These are phyloP conservation scores for Thermophis baileyi DNA, from an alignment of 2,113 vertebrate species.

Conservation along the genomic window DNA sequence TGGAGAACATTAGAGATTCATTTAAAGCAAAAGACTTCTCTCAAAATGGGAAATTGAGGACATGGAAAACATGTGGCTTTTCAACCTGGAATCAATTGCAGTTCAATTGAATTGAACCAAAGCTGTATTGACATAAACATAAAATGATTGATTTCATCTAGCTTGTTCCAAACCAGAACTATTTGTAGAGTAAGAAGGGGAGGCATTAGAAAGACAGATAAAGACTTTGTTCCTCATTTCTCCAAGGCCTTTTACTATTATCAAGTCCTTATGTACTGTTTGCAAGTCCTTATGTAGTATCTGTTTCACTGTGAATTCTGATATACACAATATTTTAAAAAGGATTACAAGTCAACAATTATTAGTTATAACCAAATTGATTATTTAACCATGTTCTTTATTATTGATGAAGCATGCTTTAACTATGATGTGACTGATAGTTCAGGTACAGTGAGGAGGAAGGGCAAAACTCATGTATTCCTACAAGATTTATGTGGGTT, in stretches of 20 bases:
- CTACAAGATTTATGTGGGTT: not conserved
- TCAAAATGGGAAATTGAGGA: not conserved
- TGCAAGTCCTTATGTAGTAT: not conserved
- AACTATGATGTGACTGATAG: not conserved
- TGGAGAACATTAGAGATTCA: not conserved
- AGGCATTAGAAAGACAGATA: not conserved
- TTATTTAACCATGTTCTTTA: not conserved
- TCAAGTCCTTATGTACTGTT: not conserved
- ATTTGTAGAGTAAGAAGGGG: not conserved
- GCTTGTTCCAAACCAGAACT: not conserved
- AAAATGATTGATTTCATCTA: not conserved
- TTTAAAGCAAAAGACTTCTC: not conserved
- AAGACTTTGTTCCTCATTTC: not conserved
- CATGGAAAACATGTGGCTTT: not conserved
- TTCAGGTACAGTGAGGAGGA: not conserved
- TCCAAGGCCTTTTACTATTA: not conserved
- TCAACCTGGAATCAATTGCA: not conserved
- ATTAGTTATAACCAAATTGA: not conserved
- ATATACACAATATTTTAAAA: not conserved
- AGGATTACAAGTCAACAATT: not conserved
- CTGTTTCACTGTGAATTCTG: not conserved
- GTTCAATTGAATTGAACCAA: not conserved
- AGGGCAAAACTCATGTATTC: not conserved
- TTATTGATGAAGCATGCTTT: not conserved
- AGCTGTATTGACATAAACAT: not conserved